These are phyloP conservation scores for Etheostoma spectabile DNA, from an alignment of 2,113 vertebrate species.

Conservation along the genomic window DNA sequence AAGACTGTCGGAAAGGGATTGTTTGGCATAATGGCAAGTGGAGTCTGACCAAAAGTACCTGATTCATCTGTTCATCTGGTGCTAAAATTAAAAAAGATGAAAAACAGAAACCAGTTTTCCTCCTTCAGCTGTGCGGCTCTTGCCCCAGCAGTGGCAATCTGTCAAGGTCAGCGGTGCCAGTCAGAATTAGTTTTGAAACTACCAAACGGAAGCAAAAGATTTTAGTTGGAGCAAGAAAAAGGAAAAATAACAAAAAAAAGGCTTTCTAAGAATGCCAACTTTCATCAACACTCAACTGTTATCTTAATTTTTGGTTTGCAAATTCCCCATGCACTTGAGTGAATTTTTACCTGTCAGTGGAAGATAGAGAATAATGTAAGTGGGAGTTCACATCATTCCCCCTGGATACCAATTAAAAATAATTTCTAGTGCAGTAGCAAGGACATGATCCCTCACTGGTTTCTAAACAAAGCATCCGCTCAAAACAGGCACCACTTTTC, in stretches of 20 bases:
- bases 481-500: no score
- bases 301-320: background rate
- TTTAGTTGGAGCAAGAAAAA: conserved; percentile 3
- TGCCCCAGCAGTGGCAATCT: background rate
- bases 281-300: conserved; percentile 3
- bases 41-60: background rate
- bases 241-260: background rate
- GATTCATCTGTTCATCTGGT: background rate
- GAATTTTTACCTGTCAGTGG: background rate
- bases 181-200: background rate
- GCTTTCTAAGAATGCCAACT: background rate
- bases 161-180: background rate
- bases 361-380: background rate
- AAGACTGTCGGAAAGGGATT: conserved; percentile 6
- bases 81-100: background rate
- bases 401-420: background rate
- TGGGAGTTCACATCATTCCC: background rate
- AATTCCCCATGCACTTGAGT: background rate
- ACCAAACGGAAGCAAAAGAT: background rate
- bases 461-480: background rate
- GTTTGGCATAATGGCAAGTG: conserved; percentile 15
- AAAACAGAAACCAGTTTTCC: background rate
- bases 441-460: no score
- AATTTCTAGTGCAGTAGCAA: background rate
- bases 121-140: background rate